These are phyloP conservation scores for Pithys albifrons DNA, from an alignment of 2,113 vertebrate species.

Conservation along the genomic window DNA sequence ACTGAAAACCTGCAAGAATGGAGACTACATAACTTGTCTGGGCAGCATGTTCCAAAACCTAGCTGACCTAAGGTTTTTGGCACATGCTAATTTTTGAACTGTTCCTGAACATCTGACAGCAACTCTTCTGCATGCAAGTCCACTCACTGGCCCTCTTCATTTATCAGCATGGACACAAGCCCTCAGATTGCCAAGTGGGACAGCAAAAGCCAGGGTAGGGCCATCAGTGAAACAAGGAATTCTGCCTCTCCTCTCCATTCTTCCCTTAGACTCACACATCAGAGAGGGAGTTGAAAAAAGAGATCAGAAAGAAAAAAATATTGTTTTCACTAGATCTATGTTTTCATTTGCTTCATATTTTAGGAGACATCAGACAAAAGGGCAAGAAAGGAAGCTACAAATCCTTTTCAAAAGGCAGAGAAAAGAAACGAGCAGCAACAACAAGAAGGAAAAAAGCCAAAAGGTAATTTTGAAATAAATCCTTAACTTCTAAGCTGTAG, in stretches of 20 bases:
- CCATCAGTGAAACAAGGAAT: not conserved
- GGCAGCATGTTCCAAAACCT: not conserved
- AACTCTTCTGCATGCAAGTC: not conserved
- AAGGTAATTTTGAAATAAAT: conserved; percentile 64
- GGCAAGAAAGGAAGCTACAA: conserved; percentile 50
- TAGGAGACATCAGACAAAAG: conserved; percentile 46
- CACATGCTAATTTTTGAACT: not conserved
- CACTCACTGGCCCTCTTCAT: not conserved
- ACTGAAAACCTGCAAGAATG: not conserved
- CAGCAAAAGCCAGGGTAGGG: not conserved
- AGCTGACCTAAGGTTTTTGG: not conserved
- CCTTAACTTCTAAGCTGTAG: conserved; percentile 34
- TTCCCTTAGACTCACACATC: not conserved
- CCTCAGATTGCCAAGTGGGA: not conserved
- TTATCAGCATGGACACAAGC: not conserved
- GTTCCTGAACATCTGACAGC: not conserved
- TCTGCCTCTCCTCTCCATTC: not conserved
- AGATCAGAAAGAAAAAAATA: conserved; percentile 21
- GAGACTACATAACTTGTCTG: not conserved
- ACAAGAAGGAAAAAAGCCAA: not conserved
- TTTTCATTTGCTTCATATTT: conserved; percentile 62
- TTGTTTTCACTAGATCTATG: conserved; percentile 21
- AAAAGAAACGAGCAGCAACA: conserved; percentile 10
- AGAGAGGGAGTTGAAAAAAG: conserved; percentile 7
- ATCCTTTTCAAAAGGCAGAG: conserved; percentile 42